Conservation (phyloP, 23 tunicate species). For the Trididemnum clinides region DNA sequence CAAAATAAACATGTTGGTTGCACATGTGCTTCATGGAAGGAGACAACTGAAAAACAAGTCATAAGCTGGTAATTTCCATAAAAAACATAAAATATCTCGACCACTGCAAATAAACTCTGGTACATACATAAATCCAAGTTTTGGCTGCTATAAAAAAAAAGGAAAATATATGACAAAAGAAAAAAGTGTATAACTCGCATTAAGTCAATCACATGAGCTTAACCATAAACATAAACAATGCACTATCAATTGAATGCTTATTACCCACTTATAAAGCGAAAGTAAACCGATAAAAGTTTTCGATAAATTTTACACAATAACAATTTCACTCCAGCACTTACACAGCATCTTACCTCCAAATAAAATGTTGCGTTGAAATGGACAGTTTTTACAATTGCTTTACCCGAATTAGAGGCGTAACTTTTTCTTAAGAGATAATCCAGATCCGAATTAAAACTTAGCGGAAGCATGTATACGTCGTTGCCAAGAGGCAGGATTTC, state of each 20-base stretch:
- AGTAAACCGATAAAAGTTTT: no score
- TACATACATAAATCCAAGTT: no score
- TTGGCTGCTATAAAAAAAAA: no score
- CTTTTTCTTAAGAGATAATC: neutral
- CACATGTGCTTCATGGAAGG: constrained; percentile 6
- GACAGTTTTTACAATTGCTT: neutral
- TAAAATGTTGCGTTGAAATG: neutral
- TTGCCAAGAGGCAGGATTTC: neutral
- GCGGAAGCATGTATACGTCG: neutral
- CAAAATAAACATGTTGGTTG: neutral
- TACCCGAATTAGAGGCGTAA: neutral
- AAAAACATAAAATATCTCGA: no score
- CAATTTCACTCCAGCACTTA: neutral
- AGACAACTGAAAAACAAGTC: neutral
- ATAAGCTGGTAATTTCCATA: neutral
- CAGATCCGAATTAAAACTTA: neutral
- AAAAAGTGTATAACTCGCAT: no score
- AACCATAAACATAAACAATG: no score
- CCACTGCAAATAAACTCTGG: no score
- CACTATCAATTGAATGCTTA: no score
- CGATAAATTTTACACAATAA: no score
- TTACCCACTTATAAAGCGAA: no score
- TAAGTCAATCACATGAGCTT: no score
- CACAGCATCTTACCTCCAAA: neutral
- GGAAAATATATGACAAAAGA: no score